These are phyloP conservation scores for Orientallactaga sibirica DNA, from an alignment of 2,797 vertebrate species.

Conservation along the genomic window DNA sequence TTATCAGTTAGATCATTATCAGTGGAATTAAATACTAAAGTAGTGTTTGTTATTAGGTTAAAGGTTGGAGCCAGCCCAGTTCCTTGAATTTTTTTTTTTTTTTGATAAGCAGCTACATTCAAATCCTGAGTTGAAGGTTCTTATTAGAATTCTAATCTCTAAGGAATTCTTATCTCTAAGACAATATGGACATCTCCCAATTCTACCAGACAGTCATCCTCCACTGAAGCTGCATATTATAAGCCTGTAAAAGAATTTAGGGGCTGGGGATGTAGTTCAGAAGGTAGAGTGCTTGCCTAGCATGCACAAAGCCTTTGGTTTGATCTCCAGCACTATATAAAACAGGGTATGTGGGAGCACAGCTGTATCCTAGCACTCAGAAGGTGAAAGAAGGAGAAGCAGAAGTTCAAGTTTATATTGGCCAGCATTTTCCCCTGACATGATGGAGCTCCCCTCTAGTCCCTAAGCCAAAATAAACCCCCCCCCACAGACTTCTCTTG, in stretches of 20 bases:
- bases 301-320: no score
- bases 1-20: constrained; percentile 65
- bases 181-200: neutral
- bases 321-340: no score
- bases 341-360: no score
- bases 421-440: no score
- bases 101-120: constrained; percentile 69
- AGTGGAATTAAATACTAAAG: constrained; percentile 42
- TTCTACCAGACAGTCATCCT: neutral
- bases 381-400: no score
- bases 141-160: constrained; percentile 74
- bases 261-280: no score
- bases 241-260: constrained; percentile 2
- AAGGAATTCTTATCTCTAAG: constrained; percentile 44
- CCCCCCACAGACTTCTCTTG: no score
- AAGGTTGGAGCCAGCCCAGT: constrained; percentile 66
- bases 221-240: neutral
- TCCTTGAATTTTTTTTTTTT: constrained; percentile 50
- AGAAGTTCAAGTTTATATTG: no score
- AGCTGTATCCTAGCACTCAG: no score
- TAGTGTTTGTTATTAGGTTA: constrained; percentile 60
- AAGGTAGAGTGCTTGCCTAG: no score
- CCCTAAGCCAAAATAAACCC: no score
- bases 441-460: no score
- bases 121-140: constrained; percentile 50